Conservation (phyloP, 2,888 invertebrate genomes). For the Tridacna crocea region DNA sequence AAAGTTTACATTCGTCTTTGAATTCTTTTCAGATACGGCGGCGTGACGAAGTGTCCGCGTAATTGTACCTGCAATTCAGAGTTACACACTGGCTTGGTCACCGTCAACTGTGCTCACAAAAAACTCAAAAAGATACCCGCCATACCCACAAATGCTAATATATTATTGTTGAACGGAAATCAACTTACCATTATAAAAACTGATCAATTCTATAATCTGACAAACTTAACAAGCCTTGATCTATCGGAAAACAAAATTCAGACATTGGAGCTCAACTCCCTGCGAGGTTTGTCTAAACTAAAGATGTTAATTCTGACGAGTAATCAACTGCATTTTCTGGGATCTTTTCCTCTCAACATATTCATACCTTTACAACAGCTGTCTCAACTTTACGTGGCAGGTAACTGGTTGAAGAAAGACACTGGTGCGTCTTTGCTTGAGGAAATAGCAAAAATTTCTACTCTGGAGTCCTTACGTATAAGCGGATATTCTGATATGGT, state of each 20-base stretch:
- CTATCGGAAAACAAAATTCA: slow-evolving; percentile 15
- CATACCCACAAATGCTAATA: background rate
- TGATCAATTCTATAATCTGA: slow-evolving; percentile 3
- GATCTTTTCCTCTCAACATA: background rate
- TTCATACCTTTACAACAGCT: slow-evolving; percentile 3
- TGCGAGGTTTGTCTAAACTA: slow-evolving; percentile 1
- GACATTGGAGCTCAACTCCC: background rate
- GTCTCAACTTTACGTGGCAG: background rate
- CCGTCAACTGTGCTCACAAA: background rate
- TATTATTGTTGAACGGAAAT: background rate
- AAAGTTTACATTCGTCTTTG: too few relatives aligned
- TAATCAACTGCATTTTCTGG: background rate
- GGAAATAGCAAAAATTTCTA: background rate
- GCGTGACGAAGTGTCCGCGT: background rate
- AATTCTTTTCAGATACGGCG: too few relatives aligned
- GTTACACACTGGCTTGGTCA: background rate
- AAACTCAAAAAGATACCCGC: background rate
- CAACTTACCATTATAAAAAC: background rate
- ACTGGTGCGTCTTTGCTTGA: background rate
- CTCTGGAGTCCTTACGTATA: background rate
- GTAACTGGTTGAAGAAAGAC: slow-evolving; percentile 2
- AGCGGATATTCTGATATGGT: background rate
- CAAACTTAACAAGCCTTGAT: background rate
- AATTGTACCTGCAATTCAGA: background rate
- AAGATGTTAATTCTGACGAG: background rate